Conservation (phyloP, 2,797 vertebrate species). For the Rhadinocentrus ornatus region DNA sequence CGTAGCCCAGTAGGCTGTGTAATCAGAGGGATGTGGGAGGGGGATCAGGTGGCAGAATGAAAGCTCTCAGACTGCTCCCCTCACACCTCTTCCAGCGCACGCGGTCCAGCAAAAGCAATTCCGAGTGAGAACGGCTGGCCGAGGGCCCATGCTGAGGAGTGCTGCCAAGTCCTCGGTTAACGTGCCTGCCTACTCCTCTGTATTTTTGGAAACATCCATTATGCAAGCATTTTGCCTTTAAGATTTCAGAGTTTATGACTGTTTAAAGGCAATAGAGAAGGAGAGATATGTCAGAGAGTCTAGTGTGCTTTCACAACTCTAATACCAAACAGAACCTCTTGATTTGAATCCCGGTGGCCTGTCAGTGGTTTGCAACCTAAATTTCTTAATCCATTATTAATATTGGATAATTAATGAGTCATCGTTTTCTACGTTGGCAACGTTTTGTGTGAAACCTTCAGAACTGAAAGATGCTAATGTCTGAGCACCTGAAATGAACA, state of each 20-base stretch:
- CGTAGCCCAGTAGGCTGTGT: slow-evolving; percentile 35
- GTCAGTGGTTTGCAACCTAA: slow-evolving; percentile 36
- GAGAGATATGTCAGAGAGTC: slow-evolving; percentile 53
- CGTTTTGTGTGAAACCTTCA: slow-evolving; percentile 39
- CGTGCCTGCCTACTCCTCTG: slow-evolving; percentile 70
- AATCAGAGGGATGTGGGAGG: slow-evolving; percentile 38
- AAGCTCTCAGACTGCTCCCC: slow-evolving; percentile 64
- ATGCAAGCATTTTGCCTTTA: slow-evolving; percentile 79
- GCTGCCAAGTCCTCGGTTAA: slow-evolving; percentile 75
- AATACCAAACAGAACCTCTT: slow-evolving; percentile 24
- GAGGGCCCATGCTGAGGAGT: slow-evolving; percentile 51
- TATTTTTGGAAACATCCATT: slow-evolving; percentile 83
- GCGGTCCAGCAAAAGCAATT: slow-evolving; percentile 58
- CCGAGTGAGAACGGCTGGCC: slow-evolving; percentile 67
- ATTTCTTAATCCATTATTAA: slow-evolving; percentile 38
- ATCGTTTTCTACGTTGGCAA: slow-evolving; percentile 31
- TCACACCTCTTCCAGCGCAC: slow-evolving; percentile 68
- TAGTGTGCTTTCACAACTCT: slow-evolving; percentile 32
- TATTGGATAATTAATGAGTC: slow-evolving; percentile 38
- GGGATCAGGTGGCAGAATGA: slow-evolving; percentile 67
- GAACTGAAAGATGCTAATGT: slow-evolving; percentile 52
- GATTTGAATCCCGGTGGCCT: slow-evolving; percentile 45
- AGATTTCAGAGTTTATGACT: slow-evolving; percentile 61
- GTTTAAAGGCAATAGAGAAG: slow-evolving; percentile 57
- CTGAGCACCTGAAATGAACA: slow-evolving; percentile 63